phyloP scores from a whole-genome alignment of 2,113 vertebrate genomes.

The Electrona antarctica region DNA sequence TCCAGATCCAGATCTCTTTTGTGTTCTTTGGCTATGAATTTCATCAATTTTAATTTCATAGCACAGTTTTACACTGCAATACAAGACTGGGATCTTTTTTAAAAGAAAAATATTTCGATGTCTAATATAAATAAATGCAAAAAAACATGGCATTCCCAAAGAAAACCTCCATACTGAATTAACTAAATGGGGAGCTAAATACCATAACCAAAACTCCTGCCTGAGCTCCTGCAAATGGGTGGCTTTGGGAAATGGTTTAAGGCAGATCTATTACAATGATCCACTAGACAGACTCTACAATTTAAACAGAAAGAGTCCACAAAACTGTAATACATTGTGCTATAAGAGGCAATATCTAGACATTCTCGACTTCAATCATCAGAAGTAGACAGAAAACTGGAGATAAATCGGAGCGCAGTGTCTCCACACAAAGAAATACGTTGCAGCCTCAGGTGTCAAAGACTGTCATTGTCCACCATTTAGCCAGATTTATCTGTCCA shows the following conservation, averaged over 20 bases:
- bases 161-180: too few species aligned
- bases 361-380: constrained; percentile 93
- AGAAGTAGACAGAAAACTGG: constrained; percentile 86
- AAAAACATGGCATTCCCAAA: too few species aligned
- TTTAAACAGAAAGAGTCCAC: constrained; percentile 87
- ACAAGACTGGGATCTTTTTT: too few species aligned
- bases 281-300: constrained; percentile 85
- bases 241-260: constrained; percentile 58
- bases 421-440: constrained; percentile 83
- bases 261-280: constrained; percentile 91
- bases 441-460: constrained; percentile 83
- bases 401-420: constrained; percentile 85
- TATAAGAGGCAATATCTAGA: constrained; percentile 94
- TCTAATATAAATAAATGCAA: too few species aligned
- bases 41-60: not conserved
- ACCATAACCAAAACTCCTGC: constrained; percentile 23
- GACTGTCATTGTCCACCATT: constrained; percentile 85
- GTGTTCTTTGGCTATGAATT: too few species aligned
- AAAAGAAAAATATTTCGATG: too few species aligned
- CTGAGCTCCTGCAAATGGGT: constrained; percentile 32
- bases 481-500: constrained; percentile 90
- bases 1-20: not conserved
- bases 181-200: not conserved
- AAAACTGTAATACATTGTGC: constrained; percentile 91
- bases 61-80: too few species aligned